Evolutionary conservation across 2,113 vertebrate genomes (phyloP).

Genomic region (Ictalurus punctatus): DNA sequence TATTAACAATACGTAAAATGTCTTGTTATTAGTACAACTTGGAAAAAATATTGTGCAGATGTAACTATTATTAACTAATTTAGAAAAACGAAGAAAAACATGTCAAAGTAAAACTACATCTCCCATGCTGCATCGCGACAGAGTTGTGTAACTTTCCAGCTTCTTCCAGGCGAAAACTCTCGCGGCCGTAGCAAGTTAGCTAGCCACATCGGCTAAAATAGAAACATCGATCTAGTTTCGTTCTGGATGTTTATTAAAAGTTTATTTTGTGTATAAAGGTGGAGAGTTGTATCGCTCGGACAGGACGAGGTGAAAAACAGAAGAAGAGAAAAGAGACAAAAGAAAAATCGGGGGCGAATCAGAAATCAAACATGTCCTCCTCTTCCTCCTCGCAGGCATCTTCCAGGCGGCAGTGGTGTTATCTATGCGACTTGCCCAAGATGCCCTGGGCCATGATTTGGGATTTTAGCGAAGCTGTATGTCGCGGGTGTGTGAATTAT

Average conservation of each 20-base stretch:
- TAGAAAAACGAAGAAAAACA: neutral
- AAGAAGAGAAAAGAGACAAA: slow-evolving; percentile 16
- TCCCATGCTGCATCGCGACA: slow-evolving; percentile 54
- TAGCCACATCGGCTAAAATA: slow-evolving; percentile 50
- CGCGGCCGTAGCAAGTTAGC: slow-evolving; percentile 48
- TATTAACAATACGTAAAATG: neutral
- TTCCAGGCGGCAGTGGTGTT: slow-evolving; percentile 89
- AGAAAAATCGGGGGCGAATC: slow-evolving; percentile 53
- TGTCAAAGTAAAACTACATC: slow-evolving; percentile 39
- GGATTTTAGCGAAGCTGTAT: slow-evolving; percentile 91
- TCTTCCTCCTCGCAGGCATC: slow-evolving; percentile 80
- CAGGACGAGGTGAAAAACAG: neutral
- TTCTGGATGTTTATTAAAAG: slow-evolving; percentile 37
- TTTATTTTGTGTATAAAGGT: slow-evolving; percentile 12
- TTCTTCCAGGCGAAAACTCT: slow-evolving; percentile 59
- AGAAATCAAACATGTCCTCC: slow-evolving; percentile 74
- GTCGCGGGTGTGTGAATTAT: slow-evolving; percentile 90
- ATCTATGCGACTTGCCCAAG: slow-evolving; percentile 89
- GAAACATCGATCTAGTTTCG: slow-evolving; percentile 38
- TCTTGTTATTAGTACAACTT: neutral
- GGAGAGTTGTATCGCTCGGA: neutral
- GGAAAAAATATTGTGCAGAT: too few relatives aligned
- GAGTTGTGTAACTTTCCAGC: slow-evolving; percentile 65
- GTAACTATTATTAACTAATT: too few relatives aligned
- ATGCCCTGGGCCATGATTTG: slow-evolving; percentile 92